phyloP scores from a whole-genome alignment of 1,140 invertebrate genomes.

The Heliconius eleuchia region DNA sequence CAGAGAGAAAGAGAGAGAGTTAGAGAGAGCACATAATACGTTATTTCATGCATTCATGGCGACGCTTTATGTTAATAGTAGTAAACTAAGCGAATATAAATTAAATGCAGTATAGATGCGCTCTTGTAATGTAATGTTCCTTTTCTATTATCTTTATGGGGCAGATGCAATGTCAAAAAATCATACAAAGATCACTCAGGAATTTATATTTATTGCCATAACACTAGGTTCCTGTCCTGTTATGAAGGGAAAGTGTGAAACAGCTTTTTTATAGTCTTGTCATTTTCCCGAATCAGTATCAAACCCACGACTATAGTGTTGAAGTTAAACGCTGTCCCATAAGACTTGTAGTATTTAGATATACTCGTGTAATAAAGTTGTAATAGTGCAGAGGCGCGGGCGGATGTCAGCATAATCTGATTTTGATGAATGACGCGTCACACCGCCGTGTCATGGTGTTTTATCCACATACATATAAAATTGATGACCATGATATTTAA shows the following conservation, averaged over 20 bases:
- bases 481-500: conserved; percentile 2
- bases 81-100: no score
- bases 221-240: no score
- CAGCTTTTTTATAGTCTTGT: neutral
- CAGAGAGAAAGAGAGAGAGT: no score
- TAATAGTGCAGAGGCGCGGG: neutral
- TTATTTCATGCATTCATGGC: no score
- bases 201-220: no score
- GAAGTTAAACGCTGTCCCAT: neutral
- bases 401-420: neutral
- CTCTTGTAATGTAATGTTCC: no score
- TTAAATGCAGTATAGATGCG: no score
- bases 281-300: neutral
- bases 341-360: neutral
- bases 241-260: neutral
- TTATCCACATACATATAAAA: conserved; percentile 6
- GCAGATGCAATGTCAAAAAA: no score
- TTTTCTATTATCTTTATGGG: no score
- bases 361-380: neutral
- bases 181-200: no score
- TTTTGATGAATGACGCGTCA: conserved; percentile 5
- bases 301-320: neutral
- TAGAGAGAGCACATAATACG: no score
- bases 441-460: neutral
- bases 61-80: no score